A percentile compares a stretch with the other conserved stretches of the same genome.
Evolutionary conservation across 2,797 vertebrate genomes (phyloP).

Genomic region (Alca torda): DNA sequence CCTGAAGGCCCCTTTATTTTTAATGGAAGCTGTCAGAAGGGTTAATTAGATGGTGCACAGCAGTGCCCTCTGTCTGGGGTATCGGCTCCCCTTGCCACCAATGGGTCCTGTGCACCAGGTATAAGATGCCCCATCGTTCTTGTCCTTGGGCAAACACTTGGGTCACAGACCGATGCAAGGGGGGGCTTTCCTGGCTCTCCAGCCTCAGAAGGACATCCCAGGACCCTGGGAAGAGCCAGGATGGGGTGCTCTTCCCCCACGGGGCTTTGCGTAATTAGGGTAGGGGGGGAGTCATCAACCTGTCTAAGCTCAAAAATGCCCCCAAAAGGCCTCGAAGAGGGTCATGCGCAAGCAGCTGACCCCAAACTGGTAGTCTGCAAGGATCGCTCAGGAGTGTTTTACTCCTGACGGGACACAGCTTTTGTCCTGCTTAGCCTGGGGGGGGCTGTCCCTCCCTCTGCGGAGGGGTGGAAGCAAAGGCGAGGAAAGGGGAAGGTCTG

Average conservation of each 20-base stretch:
- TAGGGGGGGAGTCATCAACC: too few relatives aligned
- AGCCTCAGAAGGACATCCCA: not conserved
- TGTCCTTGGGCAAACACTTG: not conserved
- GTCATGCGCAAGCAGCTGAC: not conserved
- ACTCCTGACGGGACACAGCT: not conserved
- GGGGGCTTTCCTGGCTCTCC: not conserved
- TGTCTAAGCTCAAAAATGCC: not conserved
- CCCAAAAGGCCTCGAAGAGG: not conserved
- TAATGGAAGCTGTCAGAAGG: slow-evolving; percentile 52
- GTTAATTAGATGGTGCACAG: slow-evolving; percentile 33
- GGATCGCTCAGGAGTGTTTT: not conserved
- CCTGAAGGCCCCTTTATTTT: slow-evolving; percentile 59
- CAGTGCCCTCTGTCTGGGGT: not conserved
- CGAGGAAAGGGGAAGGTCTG: not conserved
- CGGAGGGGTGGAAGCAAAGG: not conserved
- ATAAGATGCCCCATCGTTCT: accelerated
- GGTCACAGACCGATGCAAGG: accelerated
- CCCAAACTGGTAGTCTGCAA: not conserved
- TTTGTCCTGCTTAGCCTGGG: not conserved
- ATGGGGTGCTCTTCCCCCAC: not conserved
- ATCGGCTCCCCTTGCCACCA: not conserved
- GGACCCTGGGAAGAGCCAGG: not conserved
- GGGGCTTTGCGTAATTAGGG: not conserved
- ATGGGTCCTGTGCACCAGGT: accelerated
- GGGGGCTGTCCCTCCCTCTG: not conserved